A percentile compares a stretch with the other conserved stretches of the same genome.
Evolutionary conservation across 2,797 vertebrate species (phyloP).

Genomic region (Oophaga sylvatica): DNA sequence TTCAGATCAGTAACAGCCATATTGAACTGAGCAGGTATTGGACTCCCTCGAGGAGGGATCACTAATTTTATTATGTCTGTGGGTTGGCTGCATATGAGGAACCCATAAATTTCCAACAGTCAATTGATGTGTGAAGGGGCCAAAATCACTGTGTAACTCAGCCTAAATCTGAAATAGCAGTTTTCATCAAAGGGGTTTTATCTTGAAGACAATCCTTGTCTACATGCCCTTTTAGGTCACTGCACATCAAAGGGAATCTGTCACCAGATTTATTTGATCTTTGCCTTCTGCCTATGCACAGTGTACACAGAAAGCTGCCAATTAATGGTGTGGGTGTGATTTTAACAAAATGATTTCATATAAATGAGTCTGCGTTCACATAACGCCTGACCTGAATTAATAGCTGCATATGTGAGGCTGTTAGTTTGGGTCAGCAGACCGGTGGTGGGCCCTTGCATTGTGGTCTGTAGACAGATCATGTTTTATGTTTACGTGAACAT

Average conservation of each 20-base stretch:
- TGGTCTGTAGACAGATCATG: too few species aligned
- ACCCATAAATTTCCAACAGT: background rate
- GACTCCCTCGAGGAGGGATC: background rate
- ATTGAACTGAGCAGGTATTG: background rate
- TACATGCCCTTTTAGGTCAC: background rate
- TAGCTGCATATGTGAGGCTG: too few species aligned
- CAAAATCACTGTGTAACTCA: background rate
- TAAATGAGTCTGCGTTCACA: too few species aligned
- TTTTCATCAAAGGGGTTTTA: background rate
- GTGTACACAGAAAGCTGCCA: background rate
- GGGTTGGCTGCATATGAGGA: background rate
- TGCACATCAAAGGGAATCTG: background rate
- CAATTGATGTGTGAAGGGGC: background rate
- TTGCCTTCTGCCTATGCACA: too few species aligned
- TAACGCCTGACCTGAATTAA: too few species aligned
- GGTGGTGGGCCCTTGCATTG: too few species aligned
- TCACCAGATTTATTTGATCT: too few species aligned
- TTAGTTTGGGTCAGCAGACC: too few species aligned
- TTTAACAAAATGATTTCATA: too few species aligned
- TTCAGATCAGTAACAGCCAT: background rate
- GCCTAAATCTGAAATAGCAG: background rate
- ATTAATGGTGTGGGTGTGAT: too few species aligned
- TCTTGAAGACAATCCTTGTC: background rate
- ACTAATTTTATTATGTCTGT: background rate
- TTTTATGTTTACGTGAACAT: too few species aligned